Evolutionary conservation across 2,113 vertebrate species (phyloP).

Genomic region (Pitta sordida): DNA sequence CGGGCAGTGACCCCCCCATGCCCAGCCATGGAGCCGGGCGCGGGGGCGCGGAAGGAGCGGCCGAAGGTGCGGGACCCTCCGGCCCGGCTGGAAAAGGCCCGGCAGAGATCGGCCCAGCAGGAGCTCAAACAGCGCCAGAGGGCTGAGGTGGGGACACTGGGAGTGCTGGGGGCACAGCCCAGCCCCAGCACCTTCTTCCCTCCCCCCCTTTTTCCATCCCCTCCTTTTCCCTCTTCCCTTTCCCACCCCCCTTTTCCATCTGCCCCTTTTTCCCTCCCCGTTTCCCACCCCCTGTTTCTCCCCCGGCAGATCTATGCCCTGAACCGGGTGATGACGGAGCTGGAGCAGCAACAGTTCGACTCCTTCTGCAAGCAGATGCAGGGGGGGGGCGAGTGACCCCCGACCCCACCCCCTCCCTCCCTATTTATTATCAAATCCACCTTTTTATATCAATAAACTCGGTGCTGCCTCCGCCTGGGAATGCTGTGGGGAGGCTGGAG

Average conservation of each 20-base stretch:
- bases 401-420: background rate
- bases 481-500: background rate
- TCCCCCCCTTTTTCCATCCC: background rate
- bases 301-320: constrained; percentile 96
- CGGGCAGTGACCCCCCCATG: too few relatives aligned
- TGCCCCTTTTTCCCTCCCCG: background rate
- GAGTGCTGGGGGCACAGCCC: background rate
- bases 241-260: background rate
- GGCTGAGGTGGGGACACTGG: constrained; percentile 77
- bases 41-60: constrained; percentile 81
- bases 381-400: constrained; percentile 79
- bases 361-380: constrained; percentile 97
- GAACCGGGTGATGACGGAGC: constrained; percentile 95
- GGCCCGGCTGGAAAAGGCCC: constrained; percentile 83
- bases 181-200: background rate
- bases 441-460: constrained; percentile 12
- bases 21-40: constrained; percentile 80
- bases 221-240: background rate
- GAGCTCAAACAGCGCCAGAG: constrained; percentile 92
- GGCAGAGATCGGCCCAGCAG: constrained; percentile 89
- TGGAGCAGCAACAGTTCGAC: constrained; percentile 97
- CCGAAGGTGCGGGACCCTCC: constrained; percentile 83
- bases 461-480: background rate
- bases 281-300: background rate
- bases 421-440: background rate